A percentile compares a stretch with the other conserved stretches of the same genome.
Evolutionary conservation across 2,113 vertebrate genomes (phyloP).

Genomic region (Podocnemis expansa): DNA sequence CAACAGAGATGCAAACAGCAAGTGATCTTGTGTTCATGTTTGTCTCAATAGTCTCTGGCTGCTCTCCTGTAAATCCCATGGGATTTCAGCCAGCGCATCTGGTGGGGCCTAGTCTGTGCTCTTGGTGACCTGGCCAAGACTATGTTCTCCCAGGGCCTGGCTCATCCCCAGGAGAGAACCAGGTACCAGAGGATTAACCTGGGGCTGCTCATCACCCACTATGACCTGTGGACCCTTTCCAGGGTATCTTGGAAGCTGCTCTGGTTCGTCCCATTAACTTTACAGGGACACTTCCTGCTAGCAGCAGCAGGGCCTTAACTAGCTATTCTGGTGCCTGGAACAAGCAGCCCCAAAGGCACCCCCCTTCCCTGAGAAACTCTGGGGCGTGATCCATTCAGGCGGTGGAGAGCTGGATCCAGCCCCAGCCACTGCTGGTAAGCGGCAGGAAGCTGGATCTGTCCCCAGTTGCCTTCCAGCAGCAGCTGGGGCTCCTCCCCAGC

Average conservation of each 20-base stretch:
- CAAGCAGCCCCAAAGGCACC: too few relatives aligned
- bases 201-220: neutral
- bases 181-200: too few relatives aligned
- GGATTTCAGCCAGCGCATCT: neutral
- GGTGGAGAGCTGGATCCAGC: too few relatives aligned
- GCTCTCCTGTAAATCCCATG: neutral
- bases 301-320: too few relatives aligned
- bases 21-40: neutral
- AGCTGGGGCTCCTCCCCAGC: too few relatives aligned
- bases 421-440: too few relatives aligned
- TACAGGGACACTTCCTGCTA: neutral
- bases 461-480: too few relatives aligned
- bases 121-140: neutral
- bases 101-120: neutral
- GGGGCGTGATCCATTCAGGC: too few relatives aligned
- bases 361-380: too few relatives aligned
- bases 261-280: neutral
- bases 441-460: too few relatives aligned
- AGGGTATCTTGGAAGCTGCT: neutral
- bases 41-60: neutral
- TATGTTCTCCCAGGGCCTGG: neutral
- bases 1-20: neutral
- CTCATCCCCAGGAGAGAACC: neutral
- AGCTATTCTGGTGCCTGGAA: too few relatives aligned
- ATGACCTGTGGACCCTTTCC: neutral